Base-by-base conservation (phyloP, 53 echinoderm and acorn worm genomes). In the Stichopus horrens region DNA sequence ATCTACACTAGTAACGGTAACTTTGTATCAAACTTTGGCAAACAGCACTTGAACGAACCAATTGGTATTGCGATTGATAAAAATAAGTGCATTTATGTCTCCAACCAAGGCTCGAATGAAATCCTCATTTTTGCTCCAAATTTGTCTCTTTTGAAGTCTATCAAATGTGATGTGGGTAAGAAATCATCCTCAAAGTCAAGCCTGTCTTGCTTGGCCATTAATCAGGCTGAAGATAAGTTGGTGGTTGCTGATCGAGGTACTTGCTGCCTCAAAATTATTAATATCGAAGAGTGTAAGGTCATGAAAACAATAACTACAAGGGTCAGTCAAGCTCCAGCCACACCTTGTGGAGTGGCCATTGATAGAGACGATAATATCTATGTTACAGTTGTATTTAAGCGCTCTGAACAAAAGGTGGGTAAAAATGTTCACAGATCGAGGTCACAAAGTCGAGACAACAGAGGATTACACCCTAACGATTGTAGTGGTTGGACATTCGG, bases 301-400 rank as follows among this genome's bases (percentile, higher is more conserved):
- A 22, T 75, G 10, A 20, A 87, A 10, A 75, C 75, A 11, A 73
- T 87, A 18, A 54, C 55, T 55, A 74, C 75, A 54, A 74, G 87
- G 18, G 74, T 87, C 11, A 9, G 87, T 53, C 74, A 87, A 53
- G 74, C 87, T 13, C 19, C 73, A 57, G 87, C 87, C 4, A 74
- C 53, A 74, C 87, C 87, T 55, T 55, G 10, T 22, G 74, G 74
- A 18, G 87, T 87, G 55, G 87, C 87, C 4, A 74, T 75, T 53
- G 87, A 87, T 21, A 74, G 56, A 55, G 87, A 74, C 20, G 87
- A 87, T 57, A 87, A 87, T 37, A 74, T 87, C 21, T 87, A 87
- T 19, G 87, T 52, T 59, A 85, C 85, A 66, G 85, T 66, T 7
- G 18, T 9, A 7, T 85, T 13, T 85, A 52, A 85, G 22, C 52